Conservation (phyloP, 2,888 invertebrate genomes). For the Marronus borbonicus region DNA sequence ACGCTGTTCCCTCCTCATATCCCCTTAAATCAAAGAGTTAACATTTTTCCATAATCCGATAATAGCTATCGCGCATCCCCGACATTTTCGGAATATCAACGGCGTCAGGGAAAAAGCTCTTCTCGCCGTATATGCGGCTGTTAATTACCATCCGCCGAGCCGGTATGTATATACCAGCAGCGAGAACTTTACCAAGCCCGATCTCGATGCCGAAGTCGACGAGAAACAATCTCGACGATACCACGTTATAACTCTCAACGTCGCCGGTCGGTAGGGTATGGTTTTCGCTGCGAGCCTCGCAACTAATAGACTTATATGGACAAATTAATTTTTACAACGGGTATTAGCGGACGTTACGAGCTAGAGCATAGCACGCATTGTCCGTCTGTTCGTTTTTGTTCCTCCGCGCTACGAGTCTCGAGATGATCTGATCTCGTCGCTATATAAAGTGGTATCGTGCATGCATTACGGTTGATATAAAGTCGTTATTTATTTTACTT, state of each 20-base stretch:
- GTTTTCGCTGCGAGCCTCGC: not conserved
- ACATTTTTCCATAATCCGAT: no score
- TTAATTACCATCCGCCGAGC: not conserved
- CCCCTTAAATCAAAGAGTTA: no score
- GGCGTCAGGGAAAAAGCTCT: no score
- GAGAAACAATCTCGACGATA: constrained; percentile 17
- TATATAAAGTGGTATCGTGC: no score
- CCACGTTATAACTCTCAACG: not conserved
- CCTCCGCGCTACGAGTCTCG: not conserved
- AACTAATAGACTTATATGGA: constrained; percentile 25
- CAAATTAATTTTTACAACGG: constrained; percentile 27
- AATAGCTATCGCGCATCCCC: no score
- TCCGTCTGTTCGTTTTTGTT: not conserved
- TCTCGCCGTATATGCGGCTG: no score
- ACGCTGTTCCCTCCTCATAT: no score
- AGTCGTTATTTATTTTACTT: no score
- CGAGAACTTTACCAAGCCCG: not conserved
- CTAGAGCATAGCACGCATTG: not conserved
- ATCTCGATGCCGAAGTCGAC: not conserved
- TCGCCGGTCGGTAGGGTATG: no score
- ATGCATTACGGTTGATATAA: no score
- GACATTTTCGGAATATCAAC: no score
- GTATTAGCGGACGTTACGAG: constrained; percentile 14
- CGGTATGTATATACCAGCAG: not conserved
- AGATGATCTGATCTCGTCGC: not conserved